A percentile compares a stretch with the other conserved stretches of the same genome.
phyloP scores from a whole-genome alignment of 1,140 invertebrate genomes.

The Ooceraea biroi region DNA sequence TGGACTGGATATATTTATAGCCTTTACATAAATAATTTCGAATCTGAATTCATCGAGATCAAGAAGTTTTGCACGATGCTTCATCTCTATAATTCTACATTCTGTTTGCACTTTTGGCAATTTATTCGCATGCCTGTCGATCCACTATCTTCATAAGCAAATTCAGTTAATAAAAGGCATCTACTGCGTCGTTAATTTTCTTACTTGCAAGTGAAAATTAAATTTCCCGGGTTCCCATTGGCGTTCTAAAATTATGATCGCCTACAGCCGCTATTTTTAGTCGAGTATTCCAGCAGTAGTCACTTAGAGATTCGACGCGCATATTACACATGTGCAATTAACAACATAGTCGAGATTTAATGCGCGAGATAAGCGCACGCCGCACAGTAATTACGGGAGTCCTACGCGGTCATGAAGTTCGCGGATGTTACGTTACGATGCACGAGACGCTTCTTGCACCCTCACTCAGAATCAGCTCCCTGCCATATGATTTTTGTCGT shows the following conservation, averaged over 20 bases:
- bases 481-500: too few species aligned
- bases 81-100: too few species aligned
- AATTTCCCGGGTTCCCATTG: background rate
- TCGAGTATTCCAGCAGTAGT: background rate
- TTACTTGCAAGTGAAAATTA: background rate
- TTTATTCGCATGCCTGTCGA: background rate
- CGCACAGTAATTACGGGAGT: slow-evolving; percentile 36
- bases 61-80: too few species aligned
- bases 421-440: slow-evolving; percentile 7
- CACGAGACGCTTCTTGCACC: slow-evolving; percentile 8
- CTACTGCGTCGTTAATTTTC: background rate
- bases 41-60: too few species aligned
- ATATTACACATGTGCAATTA: slow-evolving; percentile 32
- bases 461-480: background rate
- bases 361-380: slow-evolving; percentile 21
- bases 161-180: background rate
- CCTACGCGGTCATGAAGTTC: background rate
- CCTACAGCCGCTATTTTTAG: slow-evolving; percentile 23
- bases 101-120: background rate
- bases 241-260: background rate
- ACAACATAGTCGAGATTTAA: slow-evolving; percentile 9
- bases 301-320: slow-evolving; percentile 37
- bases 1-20: too few species aligned
- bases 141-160: background rate
- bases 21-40: too few species aligned